Conservation (phyloP, 92 coral and sea anemone genomes). For the Porites cylindrica region DNA sequence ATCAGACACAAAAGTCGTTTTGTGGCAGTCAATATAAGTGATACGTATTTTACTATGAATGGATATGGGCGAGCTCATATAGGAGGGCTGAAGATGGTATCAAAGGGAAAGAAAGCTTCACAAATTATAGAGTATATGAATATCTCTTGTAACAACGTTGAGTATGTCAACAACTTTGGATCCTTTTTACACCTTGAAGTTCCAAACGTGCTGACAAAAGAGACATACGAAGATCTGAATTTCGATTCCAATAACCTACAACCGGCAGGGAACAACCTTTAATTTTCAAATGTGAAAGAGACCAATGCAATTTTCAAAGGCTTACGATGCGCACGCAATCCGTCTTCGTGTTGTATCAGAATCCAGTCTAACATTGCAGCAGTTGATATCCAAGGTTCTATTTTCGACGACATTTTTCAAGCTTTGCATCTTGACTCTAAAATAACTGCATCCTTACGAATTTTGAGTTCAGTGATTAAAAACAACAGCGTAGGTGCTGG, state of each 20-base stretch:
- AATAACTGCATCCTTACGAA: not conserved
- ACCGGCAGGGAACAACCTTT: not conserved
- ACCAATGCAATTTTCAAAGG: not conserved
- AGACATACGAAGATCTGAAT: not conserved
- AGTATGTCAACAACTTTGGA: not conserved
- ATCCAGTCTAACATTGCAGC: constrained; percentile 2
- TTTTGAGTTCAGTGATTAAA: not conserved
- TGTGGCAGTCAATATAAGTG: not conserved
- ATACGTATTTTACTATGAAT: not conserved
- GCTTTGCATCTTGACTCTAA: not conserved
- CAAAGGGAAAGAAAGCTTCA: not conserved
- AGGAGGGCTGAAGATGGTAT: constrained; percentile 15
- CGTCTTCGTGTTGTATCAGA: not conserved
- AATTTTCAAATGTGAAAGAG: not conserved
- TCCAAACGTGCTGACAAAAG: constrained; percentile 7
- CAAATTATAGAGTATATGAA: not conserved
- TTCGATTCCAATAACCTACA: no score
- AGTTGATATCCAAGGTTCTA: constrained; percentile 2
- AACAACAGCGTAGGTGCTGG: not conserved
- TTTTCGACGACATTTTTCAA: not conserved
- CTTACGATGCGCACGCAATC: not conserved
- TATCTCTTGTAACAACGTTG: not conserved
- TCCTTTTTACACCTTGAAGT: constrained; percentile 10
- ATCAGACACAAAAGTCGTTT: not conserved
- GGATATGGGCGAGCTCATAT: not conserved